Evolutionary conservation across 2,113 vertebrate species (phyloP).

Genomic region (Apistogramma diplotaenia): DNA sequence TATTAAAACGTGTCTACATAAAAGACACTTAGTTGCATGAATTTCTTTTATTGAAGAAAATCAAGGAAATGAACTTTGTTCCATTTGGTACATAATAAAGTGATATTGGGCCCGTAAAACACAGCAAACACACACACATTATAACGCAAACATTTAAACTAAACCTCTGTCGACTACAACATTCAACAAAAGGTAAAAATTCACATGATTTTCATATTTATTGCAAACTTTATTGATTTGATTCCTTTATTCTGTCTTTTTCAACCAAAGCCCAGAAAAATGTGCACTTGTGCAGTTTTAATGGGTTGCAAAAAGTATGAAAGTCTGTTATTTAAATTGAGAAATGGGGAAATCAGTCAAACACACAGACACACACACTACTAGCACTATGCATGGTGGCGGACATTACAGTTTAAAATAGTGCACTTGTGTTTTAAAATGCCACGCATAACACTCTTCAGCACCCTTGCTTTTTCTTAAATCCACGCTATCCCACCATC

Average conservation of each 20-base stretch:
- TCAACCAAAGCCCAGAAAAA: no score
- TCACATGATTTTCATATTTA: not conserved
- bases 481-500: conserved; percentile 25
- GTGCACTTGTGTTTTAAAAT: not conserved
- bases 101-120: conserved; percentile 64
- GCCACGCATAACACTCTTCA: not conserved
- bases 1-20: not conserved
- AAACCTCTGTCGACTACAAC: not conserved
- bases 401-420: not conserved
- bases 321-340: not conserved
- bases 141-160: not conserved
- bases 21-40: not conserved
- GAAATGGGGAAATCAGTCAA: not conserved
- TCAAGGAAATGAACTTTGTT: conserved; percentile 23
- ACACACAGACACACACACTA: not conserved
- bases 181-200: not conserved
- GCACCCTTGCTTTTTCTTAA: not conserved
- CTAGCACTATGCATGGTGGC: not conserved
- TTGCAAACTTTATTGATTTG: not conserved
- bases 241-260: not conserved
- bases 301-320: not conserved
- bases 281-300: not conserved
- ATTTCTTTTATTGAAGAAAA: conserved; percentile 50
- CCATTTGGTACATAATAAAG: conserved; percentile 25
- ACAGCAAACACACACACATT: conserved; percentile 49